Evolutionary conservation across 2,797 vertebrate genomes (phyloP).

Genomic region (Leuciscus waleckii): DNA sequence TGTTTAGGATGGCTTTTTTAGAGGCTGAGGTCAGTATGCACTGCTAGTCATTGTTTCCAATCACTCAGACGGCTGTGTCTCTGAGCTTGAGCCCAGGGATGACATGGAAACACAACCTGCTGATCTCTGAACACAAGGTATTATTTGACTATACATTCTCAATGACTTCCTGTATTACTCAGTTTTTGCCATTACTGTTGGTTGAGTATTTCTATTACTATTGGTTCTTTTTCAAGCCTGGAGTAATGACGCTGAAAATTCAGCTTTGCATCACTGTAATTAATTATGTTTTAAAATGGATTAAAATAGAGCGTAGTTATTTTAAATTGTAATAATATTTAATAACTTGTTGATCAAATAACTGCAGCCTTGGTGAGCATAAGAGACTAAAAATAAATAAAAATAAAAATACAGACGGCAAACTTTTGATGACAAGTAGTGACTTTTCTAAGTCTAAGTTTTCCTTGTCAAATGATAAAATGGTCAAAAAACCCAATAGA

Average conservation of each 20-base stretch:
- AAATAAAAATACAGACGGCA: not conserved
- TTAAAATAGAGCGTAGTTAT: not conserved
- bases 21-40: constrained; percentile 49
- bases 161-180: not conserved
- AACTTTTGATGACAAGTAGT: not conserved
- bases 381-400: not conserved
- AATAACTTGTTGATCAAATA: not conserved
- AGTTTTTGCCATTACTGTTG: not conserved
- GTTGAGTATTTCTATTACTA: not conserved
- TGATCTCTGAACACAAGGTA: constrained; percentile 57
- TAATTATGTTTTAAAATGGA: not conserved
- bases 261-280: not conserved
- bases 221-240: not conserved
- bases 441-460: not conserved
- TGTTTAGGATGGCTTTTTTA: constrained; percentile 57
- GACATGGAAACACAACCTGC: constrained; percentile 57
- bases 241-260: not conserved
- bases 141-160: not conserved
- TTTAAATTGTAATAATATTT: no score
- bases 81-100: constrained; percentile 50
- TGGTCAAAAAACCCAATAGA: not conserved
- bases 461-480: not conserved
- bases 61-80: constrained; percentile 45
- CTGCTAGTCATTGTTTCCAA: constrained; percentile 50
- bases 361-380: not conserved